Conservation (phyloP, 2,797 vertebrate species). For the Acropternis orthonyx region DNA sequence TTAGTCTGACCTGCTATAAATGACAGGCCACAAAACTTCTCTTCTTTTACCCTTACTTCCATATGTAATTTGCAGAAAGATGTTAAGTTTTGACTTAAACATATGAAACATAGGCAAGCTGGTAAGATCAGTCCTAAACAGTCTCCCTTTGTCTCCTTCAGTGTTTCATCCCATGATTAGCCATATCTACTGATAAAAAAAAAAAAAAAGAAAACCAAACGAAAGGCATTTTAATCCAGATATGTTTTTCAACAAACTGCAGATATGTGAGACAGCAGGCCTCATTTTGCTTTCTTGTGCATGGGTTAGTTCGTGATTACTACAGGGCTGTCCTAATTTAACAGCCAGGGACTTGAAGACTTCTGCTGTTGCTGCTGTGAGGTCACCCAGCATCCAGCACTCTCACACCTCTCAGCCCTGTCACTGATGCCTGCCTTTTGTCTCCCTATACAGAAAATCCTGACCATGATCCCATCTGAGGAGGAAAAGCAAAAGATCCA, state of each 20-base stretch:
- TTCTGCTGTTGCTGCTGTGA: neutral
- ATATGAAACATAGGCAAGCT: neutral
- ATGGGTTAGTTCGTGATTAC: neutral
- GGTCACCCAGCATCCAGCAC: neutral
- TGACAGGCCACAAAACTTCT: neutral
- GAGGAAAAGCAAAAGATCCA: slow-evolving; percentile 98
- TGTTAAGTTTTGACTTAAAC: neutral
- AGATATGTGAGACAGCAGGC: neutral
- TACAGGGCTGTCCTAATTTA: neutral
- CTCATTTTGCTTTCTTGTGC: neutral
- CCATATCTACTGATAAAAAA: neutral
- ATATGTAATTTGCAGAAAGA: neutral
- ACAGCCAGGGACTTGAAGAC: neutral
- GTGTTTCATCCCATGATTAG: neutral
- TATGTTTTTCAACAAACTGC: neutral
- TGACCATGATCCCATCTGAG: slow-evolving; percentile 96
- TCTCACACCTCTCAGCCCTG: fast-evolving
- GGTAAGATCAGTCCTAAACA: neutral
- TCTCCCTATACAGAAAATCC: slow-evolving; percentile 86
- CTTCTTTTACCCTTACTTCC: neutral
- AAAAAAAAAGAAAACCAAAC: neutral
- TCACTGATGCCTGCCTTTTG: neutral
- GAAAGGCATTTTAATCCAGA: neutral
- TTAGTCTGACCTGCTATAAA: neutral
- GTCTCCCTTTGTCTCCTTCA: neutral